Evolutionary conservation across 2,888 invertebrate genomes (phyloP).

Genomic region (Merodon equestris): DNA sequence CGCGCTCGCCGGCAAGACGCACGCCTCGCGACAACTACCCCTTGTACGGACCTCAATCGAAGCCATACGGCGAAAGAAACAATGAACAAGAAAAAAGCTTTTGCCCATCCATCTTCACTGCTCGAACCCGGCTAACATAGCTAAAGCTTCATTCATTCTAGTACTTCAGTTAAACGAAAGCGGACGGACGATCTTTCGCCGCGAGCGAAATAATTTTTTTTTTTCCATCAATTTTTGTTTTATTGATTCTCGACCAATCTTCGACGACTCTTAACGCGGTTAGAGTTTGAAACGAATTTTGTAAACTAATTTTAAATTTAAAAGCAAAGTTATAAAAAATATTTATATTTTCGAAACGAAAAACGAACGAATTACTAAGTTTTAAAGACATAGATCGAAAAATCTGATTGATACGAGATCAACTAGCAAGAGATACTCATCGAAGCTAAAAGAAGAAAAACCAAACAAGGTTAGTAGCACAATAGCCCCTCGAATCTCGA

Average conservation of each 20-base stretch:
- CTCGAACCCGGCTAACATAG: slow-evolving; percentile 13
- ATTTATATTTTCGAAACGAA: too few species aligned
- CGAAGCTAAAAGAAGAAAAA: too few species aligned
- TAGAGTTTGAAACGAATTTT: too few species aligned
- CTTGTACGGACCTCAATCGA: not conserved
- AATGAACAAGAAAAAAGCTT: slow-evolving; percentile 50
- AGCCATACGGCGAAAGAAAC: not conserved
- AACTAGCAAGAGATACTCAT: slow-evolving; percentile 27
- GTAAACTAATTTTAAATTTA: too few species aligned
- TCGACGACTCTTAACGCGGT: too few species aligned
- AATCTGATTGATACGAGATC: slow-evolving; percentile 11
- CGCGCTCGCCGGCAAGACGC: not conserved
- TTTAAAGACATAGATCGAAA: slow-evolving; percentile 4
- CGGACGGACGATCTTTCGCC: slow-evolving; percentile 63
- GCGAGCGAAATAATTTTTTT: slow-evolving; percentile 37
- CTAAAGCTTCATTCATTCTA: slow-evolving; percentile 52
- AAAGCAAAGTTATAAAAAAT: too few species aligned
- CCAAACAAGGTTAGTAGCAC: slow-evolving; percentile 7
- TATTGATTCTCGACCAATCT: too few species aligned
- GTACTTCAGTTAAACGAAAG: slow-evolving; percentile 64
- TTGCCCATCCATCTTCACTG: slow-evolving; percentile 7
- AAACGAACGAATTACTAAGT: slow-evolving; percentile 42
- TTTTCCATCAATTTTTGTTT: slow-evolving; percentile 21
- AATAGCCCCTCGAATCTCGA: not conserved
- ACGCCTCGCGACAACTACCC: not conserved